Base-by-base conservation (phyloP, 2,888 invertebrate species). In the Stenchaetothrips biformis region DNA sequence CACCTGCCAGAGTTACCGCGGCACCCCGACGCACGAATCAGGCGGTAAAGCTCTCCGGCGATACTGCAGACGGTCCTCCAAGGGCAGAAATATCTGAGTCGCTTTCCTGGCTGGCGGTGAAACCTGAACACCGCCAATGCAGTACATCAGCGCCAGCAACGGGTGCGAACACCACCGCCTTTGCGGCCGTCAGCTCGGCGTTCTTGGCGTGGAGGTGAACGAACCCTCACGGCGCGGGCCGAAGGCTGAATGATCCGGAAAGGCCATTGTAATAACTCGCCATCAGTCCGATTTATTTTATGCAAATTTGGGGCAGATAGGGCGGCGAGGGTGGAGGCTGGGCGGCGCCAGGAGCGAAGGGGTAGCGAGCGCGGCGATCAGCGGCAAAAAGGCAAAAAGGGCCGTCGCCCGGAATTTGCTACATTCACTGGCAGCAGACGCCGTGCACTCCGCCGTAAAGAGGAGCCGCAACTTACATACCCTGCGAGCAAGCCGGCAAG, bases 271-370 rank as follows among this genome's bases (percentile, higher is more conserved):
- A 67, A 67, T 67, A 67, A 67, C 67, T 67, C 21, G n/a, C 67
- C 21, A 21, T 67, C 67, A 67, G 67, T 21, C 67, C 67, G 67
- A 67, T 67, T 67, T 21, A 67, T 67, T n/a, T 3, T 67, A 67
- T 67, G 67, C 67, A 67, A 67, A 67, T 67, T 21, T n/a, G 6
- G 67, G 67, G n/a, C n/a, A 21, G 21, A n/a, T 18, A 21, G n/a
- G 67, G 67, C 67, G 67, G 67, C 7, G n/a, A 18, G n/a, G 67
- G 21, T 9, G 21, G 67, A 6, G n/a, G 67, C n/a, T 21, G 67
- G 67, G 67, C n/a, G 67, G n/a, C 0, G 21, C 67, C n/a, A 18
- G 67, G 67, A 67, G 21, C n/a, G 21, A n/a, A 67, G 67, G 67
- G 67, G 67, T 67, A 53, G 53, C 53, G 9, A 13, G 13, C 53